Evolutionary conservation across 2,797 vertebrate species (phyloP).

Genomic region (Lutjanus argentimaculatus): DNA sequence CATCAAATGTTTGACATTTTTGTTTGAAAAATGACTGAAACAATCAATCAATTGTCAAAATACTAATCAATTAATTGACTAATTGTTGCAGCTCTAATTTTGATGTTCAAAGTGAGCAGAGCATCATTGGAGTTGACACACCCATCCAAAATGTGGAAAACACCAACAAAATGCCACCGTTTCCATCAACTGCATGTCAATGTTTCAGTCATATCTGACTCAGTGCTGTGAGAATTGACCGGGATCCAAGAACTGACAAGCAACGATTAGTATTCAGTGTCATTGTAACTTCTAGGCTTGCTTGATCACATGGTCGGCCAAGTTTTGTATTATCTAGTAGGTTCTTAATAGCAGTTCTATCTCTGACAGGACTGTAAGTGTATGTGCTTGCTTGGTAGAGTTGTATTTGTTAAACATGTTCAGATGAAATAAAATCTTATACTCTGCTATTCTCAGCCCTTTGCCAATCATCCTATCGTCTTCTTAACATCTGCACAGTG

Average conservation of each 20-base stretch:
- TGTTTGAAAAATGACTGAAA: no score
- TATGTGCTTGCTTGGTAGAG: slow-evolving; percentile 66
- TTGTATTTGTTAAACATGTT: slow-evolving; percentile 75
- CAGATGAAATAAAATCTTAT: slow-evolving; percentile 81
- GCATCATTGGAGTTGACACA: slow-evolving; percentile 10
- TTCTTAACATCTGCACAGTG: slow-evolving; percentile 28
- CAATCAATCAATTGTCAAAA: no score
- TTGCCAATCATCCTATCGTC: slow-evolving; percentile 43
- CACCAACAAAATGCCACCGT: slow-evolving; percentile 32
- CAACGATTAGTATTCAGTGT: slow-evolving; percentile 62
- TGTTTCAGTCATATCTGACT: slow-evolving; percentile 65
- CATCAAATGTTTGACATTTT: no score
- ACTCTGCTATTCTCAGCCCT: slow-evolving; percentile 63
- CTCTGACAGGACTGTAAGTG: slow-evolving; percentile 68
- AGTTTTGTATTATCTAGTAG: slow-evolving; percentile 66
- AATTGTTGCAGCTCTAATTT: no score
- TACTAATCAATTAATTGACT: no score
- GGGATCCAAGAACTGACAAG: slow-evolving; percentile 54
- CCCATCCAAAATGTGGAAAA: slow-evolving; percentile 25
- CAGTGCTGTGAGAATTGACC: slow-evolving; percentile 57
- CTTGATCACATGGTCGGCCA: slow-evolving; percentile 60
- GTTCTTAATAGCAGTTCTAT: slow-evolving; percentile 52
- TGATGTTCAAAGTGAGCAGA: slow-evolving; percentile 14
- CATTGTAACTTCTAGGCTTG: slow-evolving; percentile 67
- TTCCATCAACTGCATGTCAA: slow-evolving; percentile 59